Conservation (phyloP, 2,113 vertebrate species). For the Delphinus delphis region DNA sequence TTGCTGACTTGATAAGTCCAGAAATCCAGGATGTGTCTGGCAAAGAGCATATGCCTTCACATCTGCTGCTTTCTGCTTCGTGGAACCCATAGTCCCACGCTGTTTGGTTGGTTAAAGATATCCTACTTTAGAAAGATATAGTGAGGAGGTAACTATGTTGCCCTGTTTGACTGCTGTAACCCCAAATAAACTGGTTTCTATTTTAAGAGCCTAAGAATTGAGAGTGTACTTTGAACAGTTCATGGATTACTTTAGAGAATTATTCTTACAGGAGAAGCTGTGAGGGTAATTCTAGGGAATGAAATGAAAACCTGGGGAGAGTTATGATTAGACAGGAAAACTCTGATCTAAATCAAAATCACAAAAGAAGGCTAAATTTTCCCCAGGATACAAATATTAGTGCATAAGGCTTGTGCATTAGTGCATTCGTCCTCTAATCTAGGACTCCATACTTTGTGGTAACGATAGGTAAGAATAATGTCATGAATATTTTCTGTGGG, state of each 20-base stretch:
- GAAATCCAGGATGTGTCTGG: not conserved
- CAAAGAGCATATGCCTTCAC: conserved; percentile 18
- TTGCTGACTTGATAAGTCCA: conserved; percentile 33
- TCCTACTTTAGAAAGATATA: not conserved
- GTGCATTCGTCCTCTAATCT: not conserved
- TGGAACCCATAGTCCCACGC: not conserved
- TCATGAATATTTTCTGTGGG: not conserved
- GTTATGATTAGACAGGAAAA: not conserved
- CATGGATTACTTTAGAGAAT: not conserved
- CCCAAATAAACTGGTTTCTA: conserved; percentile 17
- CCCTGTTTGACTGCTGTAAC: not conserved
- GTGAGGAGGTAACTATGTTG: not conserved
- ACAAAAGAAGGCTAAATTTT: not conserved
- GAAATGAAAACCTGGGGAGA: not conserved
- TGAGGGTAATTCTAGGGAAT: not conserved
- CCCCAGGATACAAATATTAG: not conserved
- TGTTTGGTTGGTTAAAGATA: conserved; percentile 38
- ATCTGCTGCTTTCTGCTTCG: conserved; percentile 51
- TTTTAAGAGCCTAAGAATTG: not conserved
- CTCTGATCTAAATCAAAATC: not conserved
- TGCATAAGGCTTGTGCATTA: not conserved
- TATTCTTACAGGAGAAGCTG: not conserved
- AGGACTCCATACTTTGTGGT: not conserved
- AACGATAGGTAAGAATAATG: not conserved
- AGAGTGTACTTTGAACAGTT: not conserved